Evolutionary conservation across 2,888 invertebrate species (phyloP).

Genomic region (Trichacis sp.): DNA sequence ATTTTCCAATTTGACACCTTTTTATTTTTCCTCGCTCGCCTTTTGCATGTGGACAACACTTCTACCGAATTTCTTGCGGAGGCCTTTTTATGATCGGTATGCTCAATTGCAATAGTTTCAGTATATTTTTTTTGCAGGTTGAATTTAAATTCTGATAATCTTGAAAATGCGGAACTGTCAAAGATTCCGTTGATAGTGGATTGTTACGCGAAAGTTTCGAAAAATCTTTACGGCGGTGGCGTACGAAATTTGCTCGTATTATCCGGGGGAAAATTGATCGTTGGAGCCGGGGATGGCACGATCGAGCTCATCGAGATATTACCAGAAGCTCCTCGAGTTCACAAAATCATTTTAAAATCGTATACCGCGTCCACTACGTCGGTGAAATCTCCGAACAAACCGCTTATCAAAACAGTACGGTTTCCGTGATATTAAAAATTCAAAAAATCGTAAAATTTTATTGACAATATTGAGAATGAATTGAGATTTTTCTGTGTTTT

Average conservation of each 20-base stretch:
- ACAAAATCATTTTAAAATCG: background rate
- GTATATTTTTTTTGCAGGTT: slow-evolving; percentile 70
- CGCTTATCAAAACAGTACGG: slow-evolving; percentile 69
- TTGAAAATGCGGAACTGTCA: slow-evolving; percentile 69
- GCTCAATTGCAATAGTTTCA: no score
- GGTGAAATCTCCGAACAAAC: slow-evolving; percentile 68
- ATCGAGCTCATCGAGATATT: slow-evolving; percentile 77
- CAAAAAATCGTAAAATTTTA: no score
- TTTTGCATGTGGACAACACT: no score
- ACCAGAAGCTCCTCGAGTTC: slow-evolving; percentile 10
- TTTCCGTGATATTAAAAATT: no score
- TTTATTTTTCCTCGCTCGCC: no score
- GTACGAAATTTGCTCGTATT: slow-evolving; percentile 75
- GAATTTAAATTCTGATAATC: slow-evolving; percentile 73
- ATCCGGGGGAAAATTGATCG: slow-evolving; percentile 8
- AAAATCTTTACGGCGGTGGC: slow-evolving; percentile 74
- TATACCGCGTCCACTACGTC: slow-evolving; percentile 40
- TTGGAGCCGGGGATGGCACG: slow-evolving; percentile 81
- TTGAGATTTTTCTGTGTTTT: no score
- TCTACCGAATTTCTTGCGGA: no score
- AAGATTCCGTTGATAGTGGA: slow-evolving; percentile 75
- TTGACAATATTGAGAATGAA: no score
- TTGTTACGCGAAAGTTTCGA: slow-evolving; percentile 76
- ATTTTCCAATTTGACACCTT: no score
- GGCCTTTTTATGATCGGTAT: no score